A percentile compares a stretch with the other conserved stretches of the same genome.
These are phyloP conservation scores for Solenopsis invicta DNA, from an alignment of 1,140 invertebrate genomes.

Conservation along the genomic window DNA sequence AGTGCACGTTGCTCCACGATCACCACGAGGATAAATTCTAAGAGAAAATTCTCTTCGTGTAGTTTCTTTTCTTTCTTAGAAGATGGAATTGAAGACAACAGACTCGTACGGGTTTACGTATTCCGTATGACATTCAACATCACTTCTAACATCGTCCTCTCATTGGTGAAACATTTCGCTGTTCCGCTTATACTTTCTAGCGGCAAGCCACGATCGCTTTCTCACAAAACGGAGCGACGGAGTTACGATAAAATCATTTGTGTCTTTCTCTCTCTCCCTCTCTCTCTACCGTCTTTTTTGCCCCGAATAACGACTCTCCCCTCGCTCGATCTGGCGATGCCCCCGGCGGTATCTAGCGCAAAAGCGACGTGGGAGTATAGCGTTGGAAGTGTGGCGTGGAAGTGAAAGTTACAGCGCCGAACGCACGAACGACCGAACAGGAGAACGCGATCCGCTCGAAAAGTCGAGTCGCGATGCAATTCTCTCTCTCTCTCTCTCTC, in stretches of 20 bases:
- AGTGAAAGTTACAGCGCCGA: conserved; percentile 73
- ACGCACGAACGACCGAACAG: conserved; percentile 45
- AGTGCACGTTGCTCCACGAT: too few relatives aligned
- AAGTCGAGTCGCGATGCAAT: conserved; percentile 23
- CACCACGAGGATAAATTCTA: too few relatives aligned
- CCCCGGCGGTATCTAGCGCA: conserved; percentile 68
- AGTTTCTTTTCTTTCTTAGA: not conserved
- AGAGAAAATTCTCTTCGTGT: too few relatives aligned
- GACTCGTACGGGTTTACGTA: not conserved
- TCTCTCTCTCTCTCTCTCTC: conserved; percentile 28
- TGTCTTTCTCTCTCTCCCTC: conserved; percentile 34
- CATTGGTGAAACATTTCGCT: conserved; percentile 32
- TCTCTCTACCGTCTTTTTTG: conserved; percentile 32
- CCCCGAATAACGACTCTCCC: conserved; percentile 57
- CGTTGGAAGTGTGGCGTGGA: conserved; percentile 61
- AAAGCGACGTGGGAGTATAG: conserved; percentile 73
- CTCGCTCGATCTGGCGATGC: conserved; percentile 14
- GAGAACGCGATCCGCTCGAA: conserved; percentile 49
- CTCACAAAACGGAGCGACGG: conserved; percentile 56
- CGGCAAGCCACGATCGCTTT: conserved; percentile 59
- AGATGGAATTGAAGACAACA: not conserved
- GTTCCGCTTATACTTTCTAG: conserved; percentile 56
- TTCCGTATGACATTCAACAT: not conserved
- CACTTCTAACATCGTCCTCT: not conserved
- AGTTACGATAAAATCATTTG: conserved; percentile 64